Evolutionary conservation across 2,113 vertebrate genomes (phyloP), one percentile per base, ranked within the genome.

Genomic region (Nothoprocta perdicaria): DNA sequence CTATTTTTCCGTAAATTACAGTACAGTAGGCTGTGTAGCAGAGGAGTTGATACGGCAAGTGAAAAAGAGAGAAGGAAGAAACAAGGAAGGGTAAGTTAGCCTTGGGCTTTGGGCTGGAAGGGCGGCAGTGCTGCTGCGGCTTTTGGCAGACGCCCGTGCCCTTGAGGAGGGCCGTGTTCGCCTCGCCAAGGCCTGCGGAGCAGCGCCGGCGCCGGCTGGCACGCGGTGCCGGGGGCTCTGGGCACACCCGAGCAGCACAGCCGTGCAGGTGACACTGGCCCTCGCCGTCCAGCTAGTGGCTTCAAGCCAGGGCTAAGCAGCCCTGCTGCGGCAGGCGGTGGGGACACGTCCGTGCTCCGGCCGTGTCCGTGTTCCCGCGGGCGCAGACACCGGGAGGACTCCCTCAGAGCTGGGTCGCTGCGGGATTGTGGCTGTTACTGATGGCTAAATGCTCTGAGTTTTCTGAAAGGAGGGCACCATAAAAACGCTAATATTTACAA

Each of bases 121-220:
- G 10, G 26, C 80, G 55, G 69, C 57, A 76, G 6, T 24, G 50
- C 74, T 71, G 2, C 29, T 1, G 4, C 60, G 77, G 61, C n/a
- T 40, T 78, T 50, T 62, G 63, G 78, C 53, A 81, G 63, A 8
- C 8, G n/a, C 14, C 15, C 4, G 1, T 19, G 62, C 45, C 27
- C 62, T 58, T 31, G 48, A 1, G 1, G 2, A 63, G 66, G 27
- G 50, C 80, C 55, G 43, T 46, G 52, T 7, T 62, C 0, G 0
- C 15, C 19, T 46, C 1, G 0, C 0, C 3, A 65, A 69, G 52
- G 16, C 57, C 5, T 41, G 74, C 4, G 2, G 77, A 50, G 29
- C 41, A 61, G 2, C 7, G 8, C 46, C 38, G 8, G 73, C 27
- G 68, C 55, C 1, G 3, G 60, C 73, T 48, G 89, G 26, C 66